Evolutionary conservation across 2,888 invertebrate species (phyloP).

Genomic region (Cephus pulcher): DNA sequence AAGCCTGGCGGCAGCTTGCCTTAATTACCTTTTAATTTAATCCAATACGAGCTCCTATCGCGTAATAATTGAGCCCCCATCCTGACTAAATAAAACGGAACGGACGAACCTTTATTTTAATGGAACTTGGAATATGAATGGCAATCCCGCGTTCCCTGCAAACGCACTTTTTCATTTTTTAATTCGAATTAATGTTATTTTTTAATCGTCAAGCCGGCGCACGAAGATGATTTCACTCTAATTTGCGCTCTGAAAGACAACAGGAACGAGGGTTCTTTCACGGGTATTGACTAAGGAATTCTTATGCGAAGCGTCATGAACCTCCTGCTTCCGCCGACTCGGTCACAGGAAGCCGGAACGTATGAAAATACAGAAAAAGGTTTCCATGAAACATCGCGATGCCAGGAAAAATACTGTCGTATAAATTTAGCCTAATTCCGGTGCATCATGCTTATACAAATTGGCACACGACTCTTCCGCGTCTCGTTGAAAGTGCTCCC

Average conservation of each 20-base stretch:
- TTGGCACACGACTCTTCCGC: too few relatives aligned
- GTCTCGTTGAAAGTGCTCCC: too few relatives aligned
- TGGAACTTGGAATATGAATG: conserved; percentile 4
- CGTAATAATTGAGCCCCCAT: conserved; percentile 24
- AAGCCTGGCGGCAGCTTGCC: conserved; percentile 34
- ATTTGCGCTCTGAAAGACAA: too few relatives aligned
- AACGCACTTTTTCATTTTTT: neutral
- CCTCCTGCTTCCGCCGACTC: conserved; percentile 27
- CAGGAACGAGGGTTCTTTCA: too few relatives aligned
- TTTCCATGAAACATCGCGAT: too few relatives aligned
- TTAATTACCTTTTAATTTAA: conserved; percentile 47
- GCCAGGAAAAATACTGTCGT: too few relatives aligned
- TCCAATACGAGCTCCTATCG: conserved; percentile 38
- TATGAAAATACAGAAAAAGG: too few relatives aligned
- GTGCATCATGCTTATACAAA: too few relatives aligned
- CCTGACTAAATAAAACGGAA: conserved; percentile 26
- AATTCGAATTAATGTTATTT: conserved; percentile 7
- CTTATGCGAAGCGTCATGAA: too few relatives aligned
- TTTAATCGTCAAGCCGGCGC: neutral
- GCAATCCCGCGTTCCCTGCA: neutral
- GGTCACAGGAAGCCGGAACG: conserved; percentile 14
- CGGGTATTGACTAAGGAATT: too few relatives aligned
- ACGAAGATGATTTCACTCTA: conserved; percentile 4
- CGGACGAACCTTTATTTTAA: conserved; percentile 1
- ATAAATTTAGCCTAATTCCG: too few relatives aligned